phyloP scores from a whole-genome alignment of 2,888 invertebrate species.

The Ametastegia equiseti region DNA sequence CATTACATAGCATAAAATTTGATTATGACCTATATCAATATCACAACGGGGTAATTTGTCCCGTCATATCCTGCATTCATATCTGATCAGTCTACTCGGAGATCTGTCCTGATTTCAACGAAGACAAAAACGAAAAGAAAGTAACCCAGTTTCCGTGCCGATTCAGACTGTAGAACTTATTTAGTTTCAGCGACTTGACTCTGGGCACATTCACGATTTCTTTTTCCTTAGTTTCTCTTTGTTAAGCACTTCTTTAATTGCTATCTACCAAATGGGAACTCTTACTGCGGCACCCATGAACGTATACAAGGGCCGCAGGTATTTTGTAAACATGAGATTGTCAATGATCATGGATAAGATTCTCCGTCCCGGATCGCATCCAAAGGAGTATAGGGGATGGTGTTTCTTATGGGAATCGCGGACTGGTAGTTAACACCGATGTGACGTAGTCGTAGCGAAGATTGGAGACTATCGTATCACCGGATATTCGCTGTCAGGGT shows the following conservation, averaged over 20 bases:
- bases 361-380: background rate
- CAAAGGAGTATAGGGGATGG: background rate
- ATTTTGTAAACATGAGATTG: background rate
- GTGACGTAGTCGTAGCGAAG: conserved; percentile 36
- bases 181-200: background rate
- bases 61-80: background rate
- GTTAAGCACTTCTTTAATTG: background rate
- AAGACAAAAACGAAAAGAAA: no score
- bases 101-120: no score
- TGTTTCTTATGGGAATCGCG: conserved; percentile 27
- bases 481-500: conserved; percentile 26
- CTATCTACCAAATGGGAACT: background rate
- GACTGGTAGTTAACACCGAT: conserved; percentile 34
- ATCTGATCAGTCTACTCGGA: background rate
- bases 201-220: background rate
- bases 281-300: background rate
- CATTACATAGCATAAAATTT: background rate
- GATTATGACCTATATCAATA: conserved; percentile 18
- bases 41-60: background rate
- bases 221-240: background rate
- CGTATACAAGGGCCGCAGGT: background rate
- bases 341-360: conserved; percentile 7
- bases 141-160: background rate
- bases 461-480: conserved; percentile 42
- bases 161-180: background rate